These are phyloP conservation scores for Rhadina sibilatrix DNA, from an alignment of 2,113 vertebrate genomes.

Conservation along the genomic window DNA sequence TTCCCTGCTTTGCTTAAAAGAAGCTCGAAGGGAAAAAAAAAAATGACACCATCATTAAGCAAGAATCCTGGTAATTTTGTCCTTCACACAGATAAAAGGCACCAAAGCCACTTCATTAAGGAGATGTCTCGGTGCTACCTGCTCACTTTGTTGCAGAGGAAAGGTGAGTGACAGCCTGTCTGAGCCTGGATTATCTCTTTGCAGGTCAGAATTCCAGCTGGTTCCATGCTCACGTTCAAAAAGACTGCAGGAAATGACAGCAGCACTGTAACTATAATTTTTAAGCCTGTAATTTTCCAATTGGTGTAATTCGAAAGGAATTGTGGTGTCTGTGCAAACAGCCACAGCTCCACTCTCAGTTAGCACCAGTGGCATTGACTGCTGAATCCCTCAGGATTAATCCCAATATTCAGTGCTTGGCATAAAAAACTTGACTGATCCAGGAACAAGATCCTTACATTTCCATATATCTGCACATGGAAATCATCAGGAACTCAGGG, in stretches of 20 bases:
- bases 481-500: not conserved
- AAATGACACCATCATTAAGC: conserved; percentile 10
- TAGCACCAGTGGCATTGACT: not conserved
- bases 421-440: too few species aligned
- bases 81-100: conserved; percentile 66
- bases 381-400: not conserved
- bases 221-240: not conserved
- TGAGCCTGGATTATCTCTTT: not conserved
- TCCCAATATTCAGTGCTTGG: not conserved
- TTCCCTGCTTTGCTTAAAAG: conserved; percentile 62
- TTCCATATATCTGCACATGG: not conserved
- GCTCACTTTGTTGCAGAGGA: conserved; percentile 25
- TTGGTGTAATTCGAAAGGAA: not conserved
- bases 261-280: not conserved
- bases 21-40: conserved; percentile 15
- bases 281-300: not conserved
- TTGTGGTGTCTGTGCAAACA: not conserved
- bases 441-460: not conserved
- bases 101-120: conserved; percentile 50
- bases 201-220: conserved; percentile 37
- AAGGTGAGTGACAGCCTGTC: not conserved
- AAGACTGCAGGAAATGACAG: not conserved
- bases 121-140: conserved; percentile 39
- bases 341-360: not conserved
- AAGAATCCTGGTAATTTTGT: not conserved